Conservation (phyloP, 2,113 vertebrate species). For the Cricetomys ansorgei region DNA sequence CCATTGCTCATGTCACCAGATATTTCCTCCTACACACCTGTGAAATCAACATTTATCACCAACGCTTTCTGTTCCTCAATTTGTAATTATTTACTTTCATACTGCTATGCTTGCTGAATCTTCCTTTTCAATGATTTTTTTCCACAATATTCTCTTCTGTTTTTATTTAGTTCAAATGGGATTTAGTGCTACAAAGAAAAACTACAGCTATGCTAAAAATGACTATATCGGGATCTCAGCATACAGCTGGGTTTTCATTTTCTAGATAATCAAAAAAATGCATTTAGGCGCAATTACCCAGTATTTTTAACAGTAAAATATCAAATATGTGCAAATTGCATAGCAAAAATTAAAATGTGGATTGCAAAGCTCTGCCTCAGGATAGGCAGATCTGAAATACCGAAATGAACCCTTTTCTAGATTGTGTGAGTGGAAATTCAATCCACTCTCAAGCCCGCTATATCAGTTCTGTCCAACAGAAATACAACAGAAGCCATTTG, state of each 20-base stretch:
- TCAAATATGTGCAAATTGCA: not conserved
- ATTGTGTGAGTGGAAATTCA: not conserved
- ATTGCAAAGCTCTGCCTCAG: not conserved
- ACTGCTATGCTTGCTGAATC: not conserved
- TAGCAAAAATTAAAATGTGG: conserved; percentile 31
- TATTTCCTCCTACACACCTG: not conserved
- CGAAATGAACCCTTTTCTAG: not conserved
- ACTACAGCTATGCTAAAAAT: not conserved
- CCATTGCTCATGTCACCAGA: not conserved
- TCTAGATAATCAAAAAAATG: not conserved
- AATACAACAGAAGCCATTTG: not conserved
- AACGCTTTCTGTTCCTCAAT: not conserved
- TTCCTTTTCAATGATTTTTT: not conserved
- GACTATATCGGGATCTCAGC: not conserved
- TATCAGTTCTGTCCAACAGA: not conserved
- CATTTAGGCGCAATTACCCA: not conserved
- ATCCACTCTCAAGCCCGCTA: not conserved
- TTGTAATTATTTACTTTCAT: not conserved
- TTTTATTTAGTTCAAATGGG: conserved; percentile 10
- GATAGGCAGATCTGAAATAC: not conserved
- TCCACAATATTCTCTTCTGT: not conserved
- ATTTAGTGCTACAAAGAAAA: not conserved
- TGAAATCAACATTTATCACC: not conserved
- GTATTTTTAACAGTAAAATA: conserved; percentile 34
- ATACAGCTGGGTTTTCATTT: not conserved